These are phyloP conservation scores for Melieria picta DNA, from an alignment of 2,888 invertebrate genomes.

Conservation along the genomic window DNA sequence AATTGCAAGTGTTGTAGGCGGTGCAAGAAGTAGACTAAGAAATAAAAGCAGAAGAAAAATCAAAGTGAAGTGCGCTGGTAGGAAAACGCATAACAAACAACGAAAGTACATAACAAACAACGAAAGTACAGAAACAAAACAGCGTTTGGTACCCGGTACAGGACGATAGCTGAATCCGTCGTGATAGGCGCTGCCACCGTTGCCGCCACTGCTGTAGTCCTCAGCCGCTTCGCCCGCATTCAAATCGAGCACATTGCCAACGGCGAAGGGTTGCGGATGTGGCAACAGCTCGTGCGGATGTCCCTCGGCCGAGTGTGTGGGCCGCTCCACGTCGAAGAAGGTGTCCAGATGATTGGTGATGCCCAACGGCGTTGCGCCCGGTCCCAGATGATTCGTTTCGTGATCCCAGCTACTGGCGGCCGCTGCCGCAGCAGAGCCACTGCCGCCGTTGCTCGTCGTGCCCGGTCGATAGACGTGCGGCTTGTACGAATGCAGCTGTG, in stretches of 20 bases:
- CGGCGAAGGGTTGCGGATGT: constrained; percentile 57
- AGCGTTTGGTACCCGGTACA: constrained; percentile 60
- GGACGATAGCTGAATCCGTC: constrained; percentile 61
- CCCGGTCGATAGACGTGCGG: constrained; percentile 44
- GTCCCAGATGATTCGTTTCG: constrained; percentile 57
- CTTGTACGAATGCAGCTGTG: constrained; percentile 49
- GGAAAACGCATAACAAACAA: constrained; percentile 9
- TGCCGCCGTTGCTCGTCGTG: constrained; percentile 37
- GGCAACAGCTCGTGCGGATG: constrained; percentile 38
- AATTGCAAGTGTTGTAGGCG: neutral
- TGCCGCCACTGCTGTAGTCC: constrained; percentile 52
- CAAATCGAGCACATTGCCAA: constrained; percentile 61
- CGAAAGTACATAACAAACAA: constrained; percentile 3
- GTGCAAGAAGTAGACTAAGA: neutral
- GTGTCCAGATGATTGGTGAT: constrained; percentile 65
- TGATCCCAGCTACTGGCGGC: constrained; percentile 57
- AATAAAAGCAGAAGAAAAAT: constrained; percentile 1
- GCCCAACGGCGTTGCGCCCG: constrained; percentile 46
- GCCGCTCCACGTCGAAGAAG: constrained; percentile 59
- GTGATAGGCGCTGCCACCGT: constrained; percentile 49
- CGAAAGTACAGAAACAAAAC: constrained; percentile 19
- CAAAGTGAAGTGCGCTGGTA: neutral
- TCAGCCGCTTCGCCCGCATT: constrained; percentile 58
- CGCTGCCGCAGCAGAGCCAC: neutral
- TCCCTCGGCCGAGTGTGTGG: constrained; percentile 35